A percentile compares a stretch with the other conserved stretches of the same genome.
phyloP scores from a whole-genome alignment of 2,113 vertebrate genomes.

The Empidonax traillii region DNA sequence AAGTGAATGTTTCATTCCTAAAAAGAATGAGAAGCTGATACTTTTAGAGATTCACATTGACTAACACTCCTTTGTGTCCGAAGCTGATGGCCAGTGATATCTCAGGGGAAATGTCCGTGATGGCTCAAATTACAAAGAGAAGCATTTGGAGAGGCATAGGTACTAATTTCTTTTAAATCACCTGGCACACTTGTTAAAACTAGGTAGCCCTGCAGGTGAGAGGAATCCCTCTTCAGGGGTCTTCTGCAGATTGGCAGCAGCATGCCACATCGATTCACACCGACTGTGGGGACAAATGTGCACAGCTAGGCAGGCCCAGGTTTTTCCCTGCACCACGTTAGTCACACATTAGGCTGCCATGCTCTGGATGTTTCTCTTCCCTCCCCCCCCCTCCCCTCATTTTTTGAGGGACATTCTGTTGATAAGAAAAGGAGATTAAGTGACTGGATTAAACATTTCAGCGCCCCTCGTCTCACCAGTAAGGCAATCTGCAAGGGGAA shows the following conservation, averaged over 20 bases:
- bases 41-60: neutral
- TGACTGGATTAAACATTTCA: neutral
- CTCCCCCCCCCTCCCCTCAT: neutral
- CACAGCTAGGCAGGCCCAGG: neutral
- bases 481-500: neutral
- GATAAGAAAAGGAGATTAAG: neutral
- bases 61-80: neutral
- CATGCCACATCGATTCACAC: rapidly evolving
- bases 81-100: neutral
- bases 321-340: too few relatives aligned
- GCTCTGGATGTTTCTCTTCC: neutral
- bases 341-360: neutral
- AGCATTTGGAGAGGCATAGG: neutral
- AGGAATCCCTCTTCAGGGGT: neutral
- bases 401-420: neutral
- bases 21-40: neutral
- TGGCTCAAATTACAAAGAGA: neutral
- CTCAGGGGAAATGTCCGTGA: neutral
- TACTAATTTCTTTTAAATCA: neutral
- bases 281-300: rapidly evolving
- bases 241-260: neutral
- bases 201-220: neutral
- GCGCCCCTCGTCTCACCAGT: neutral
- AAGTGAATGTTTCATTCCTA: neutral
- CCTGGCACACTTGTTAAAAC: neutral